These are phyloP conservation scores for Cotesia vestalis DNA, from an alignment of 1,140 invertebrate genomes.

Conservation along the genomic window DNA sequence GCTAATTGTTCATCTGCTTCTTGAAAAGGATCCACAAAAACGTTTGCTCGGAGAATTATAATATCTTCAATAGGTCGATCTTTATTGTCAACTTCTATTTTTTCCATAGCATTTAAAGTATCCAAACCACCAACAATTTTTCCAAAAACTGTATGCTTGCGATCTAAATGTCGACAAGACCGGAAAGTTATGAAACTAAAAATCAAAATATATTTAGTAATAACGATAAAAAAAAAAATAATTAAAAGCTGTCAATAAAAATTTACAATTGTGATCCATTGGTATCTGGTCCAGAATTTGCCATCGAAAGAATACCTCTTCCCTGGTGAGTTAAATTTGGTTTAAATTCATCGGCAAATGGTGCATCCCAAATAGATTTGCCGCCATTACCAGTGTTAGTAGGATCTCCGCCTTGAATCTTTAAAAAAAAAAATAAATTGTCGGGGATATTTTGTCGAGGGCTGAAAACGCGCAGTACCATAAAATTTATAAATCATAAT, in stretches of 20 bases:
- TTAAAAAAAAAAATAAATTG: conserved; percentile 35
- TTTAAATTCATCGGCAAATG: conserved; percentile 95
- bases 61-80: conserved; percentile 94
- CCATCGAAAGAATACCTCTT: conserved; percentile 95
- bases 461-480: no score
- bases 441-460: no score
- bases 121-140: conserved; percentile 96
- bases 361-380: conserved; percentile 92
- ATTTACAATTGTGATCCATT: conserved; percentile 97
- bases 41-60: conserved; percentile 77
- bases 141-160: conserved; percentile 97
- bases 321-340: conserved; percentile 90
- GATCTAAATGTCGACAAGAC: conserved; percentile 94
- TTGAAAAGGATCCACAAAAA: conserved; percentile 94
- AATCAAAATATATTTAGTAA: conserved; percentile 41
- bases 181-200: conserved; percentile 97
- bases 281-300: conserved; percentile 94
- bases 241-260: not conserved
- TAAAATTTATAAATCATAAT: no score
- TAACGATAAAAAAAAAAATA: conserved; percentile 14
- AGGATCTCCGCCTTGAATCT: conserved; percentile 99
- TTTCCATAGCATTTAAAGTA: conserved; percentile 90
- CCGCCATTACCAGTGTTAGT: conserved; percentile 95
- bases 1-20: conserved; percentile 90
- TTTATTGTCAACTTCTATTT: conserved; percentile 94